These are phyloP conservation scores for rabbit (Oryctolagus cuniculus) DNA, from an alignment of 2,113 vertebrate species.

Conservation along the genomic window DNA sequence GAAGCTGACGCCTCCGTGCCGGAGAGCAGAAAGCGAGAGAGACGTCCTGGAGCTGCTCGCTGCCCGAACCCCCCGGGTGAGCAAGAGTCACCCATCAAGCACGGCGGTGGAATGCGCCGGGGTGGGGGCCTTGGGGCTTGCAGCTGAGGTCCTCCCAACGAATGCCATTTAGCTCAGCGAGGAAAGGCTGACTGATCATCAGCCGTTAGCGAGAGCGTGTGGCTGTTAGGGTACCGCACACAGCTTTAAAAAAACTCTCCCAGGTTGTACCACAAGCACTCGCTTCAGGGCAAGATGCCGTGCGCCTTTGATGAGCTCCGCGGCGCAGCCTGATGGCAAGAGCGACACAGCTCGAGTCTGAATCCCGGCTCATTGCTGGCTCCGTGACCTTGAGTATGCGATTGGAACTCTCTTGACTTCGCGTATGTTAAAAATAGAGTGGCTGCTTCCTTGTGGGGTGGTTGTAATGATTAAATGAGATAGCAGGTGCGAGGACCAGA, in stretches of 20 bases:
- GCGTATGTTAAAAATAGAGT: not conserved
- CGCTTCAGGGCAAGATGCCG: not conserved
- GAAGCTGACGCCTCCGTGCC: not conserved
- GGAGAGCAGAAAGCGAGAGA: not conserved
- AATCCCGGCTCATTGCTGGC: not conserved
- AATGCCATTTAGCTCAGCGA: not conserved
- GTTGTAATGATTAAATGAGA: not conserved
- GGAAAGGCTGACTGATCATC: not conserved
- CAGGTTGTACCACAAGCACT: not conserved
- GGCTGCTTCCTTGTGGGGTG: rapidly evolving
- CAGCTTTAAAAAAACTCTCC: not conserved
- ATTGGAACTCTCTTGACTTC: not conserved
- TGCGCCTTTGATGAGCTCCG: not conserved
- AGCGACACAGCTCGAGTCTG: not conserved
- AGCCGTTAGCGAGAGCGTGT: not conserved
- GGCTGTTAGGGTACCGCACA: not conserved
- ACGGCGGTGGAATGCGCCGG: no score
- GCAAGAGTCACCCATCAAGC: not conserved
- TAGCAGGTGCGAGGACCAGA: not conserved
- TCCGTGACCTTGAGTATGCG: not conserved
- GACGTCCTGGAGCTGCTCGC: not conserved
- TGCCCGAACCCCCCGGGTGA: not conserved
- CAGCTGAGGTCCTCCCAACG: not conserved
- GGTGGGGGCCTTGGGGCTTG: no score
- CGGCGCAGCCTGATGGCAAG: not conserved